Evolutionary conservation across 64 coral and sea anemone species (phyloP).

Genomic region (Platygyra sinensis): DNA sequence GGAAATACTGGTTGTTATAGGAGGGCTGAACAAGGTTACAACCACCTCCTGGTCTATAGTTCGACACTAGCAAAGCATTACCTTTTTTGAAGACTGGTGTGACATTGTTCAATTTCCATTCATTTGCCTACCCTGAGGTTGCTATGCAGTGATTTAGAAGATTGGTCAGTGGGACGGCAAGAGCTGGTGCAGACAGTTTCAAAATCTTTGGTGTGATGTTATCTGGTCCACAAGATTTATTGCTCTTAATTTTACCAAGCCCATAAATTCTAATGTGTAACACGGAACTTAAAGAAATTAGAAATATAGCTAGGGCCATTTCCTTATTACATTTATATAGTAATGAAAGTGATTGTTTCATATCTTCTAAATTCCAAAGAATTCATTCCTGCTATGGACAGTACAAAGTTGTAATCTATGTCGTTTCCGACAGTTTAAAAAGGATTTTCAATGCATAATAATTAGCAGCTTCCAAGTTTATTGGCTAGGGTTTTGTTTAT

Average conservation of each 20-base stretch:
- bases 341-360: not conserved
- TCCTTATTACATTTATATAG: not conserved
- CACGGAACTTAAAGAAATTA: too few species aligned
- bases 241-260: too few species aligned
- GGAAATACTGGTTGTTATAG: too few species aligned
- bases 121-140: not conserved
- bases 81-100: constrained; percentile 50
- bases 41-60: constrained; percentile 34
- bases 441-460: not conserved
- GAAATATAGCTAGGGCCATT: too few species aligned
- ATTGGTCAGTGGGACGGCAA: not conserved
- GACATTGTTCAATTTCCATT: constrained; percentile 4
- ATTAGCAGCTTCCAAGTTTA: not conserved
- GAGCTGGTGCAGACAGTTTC: too few species aligned
- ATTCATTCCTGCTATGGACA: not conserved
- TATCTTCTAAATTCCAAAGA: constrained; percentile 14
- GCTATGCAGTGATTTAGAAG: not conserved
- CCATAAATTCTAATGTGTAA: too few species aligned
- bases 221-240: too few species aligned
- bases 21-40: too few species aligned
- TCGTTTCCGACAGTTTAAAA: not conserved
- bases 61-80: not conserved
- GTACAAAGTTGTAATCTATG: not conserved
- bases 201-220: too few species aligned
- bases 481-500: not conserved